Base-by-base conservation (phyloP, 2,888 invertebrate genomes). In the Epirrhoe tristata region DNA sequence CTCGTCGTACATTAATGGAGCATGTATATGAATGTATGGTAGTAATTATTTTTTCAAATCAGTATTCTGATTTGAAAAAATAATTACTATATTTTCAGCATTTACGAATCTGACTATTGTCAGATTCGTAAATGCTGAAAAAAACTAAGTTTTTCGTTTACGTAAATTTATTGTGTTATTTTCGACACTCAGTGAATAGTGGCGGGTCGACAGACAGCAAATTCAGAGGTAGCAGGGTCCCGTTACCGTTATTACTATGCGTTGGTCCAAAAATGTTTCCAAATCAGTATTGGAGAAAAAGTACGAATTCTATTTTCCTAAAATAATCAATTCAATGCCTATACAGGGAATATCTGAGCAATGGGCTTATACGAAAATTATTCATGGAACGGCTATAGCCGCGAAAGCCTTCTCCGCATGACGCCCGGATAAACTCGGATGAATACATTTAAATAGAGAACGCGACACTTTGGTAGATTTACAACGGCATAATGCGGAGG, bases 361-460 rank as follows among this genome's bases (percentile, higher is more conserved):
- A 74, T 77, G 79, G 80, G 83, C 82, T 87, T 85, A 89, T 88
- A 86, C 81, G 86, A 86, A 90, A 88, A 88, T 90, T 90, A 91
- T 91, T 90, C 88, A 91, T 86, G 85, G 81, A 69, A 79, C 76
- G 81, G 83, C 79, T 78, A 83, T 75, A 79, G 74, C 78, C 83
- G 81, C 88, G 84, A 89, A 89, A 88, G 89, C 80, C 82, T 48
- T 86, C 91, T 79, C 91, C 74, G 86, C 90, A 89, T 91, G 92
- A 91, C 90, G 91, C 86, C 86, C 84, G 90, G 88, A 88, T 90
- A 90, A 89, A 85, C 88, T 89, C 82, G 87, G 90, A 93, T 91
- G 93, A 93, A 92, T 93, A 93, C 91, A 93, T 93, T 93, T 93
- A 92, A 93, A 92, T 93, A 93, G 92, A 90, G 90, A 93, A 90